Conservation (phyloP, 1,140 invertebrate genomes). For the Holcopasites calliopsidis region DNA sequence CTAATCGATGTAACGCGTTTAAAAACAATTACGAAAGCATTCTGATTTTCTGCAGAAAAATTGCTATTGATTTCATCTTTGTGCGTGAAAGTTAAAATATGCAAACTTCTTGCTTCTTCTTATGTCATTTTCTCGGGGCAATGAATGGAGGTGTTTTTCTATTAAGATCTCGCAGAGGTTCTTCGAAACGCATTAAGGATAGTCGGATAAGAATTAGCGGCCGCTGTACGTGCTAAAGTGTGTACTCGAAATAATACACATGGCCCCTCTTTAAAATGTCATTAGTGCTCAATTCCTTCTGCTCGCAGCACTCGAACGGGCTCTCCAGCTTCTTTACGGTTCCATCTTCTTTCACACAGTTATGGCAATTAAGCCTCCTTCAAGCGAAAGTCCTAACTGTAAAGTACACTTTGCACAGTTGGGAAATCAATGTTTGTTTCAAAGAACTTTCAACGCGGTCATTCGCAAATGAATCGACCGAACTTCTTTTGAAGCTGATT, state of each 20-base stretch:
- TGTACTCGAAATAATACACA: conserved; percentile 14
- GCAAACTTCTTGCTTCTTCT: background rate
- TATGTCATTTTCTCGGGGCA: no score
- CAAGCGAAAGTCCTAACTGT: background rate
- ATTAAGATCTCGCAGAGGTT: no score
- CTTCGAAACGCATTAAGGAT: conserved; percentile 18
- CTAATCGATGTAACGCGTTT: background rate
- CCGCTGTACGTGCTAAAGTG: background rate
- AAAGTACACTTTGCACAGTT: background rate
- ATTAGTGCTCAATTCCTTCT: conserved; percentile 31
- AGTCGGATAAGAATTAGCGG: conserved; percentile 26
- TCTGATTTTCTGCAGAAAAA: background rate
- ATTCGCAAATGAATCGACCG: no score
- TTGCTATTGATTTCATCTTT: no score
- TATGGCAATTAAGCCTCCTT: background rate
- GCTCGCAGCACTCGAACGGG: background rate
- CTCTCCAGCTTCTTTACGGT: background rate
- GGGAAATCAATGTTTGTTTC: background rate
- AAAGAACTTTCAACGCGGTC: no score
- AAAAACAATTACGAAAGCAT: background rate
- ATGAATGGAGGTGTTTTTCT: background rate
- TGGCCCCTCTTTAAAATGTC: conserved; percentile 40
- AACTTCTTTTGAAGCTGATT: no score
- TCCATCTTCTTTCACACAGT: background rate
- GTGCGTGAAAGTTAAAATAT: background rate